phyloP scores from a whole-genome alignment of 2,888 invertebrate genomes.

The Panorpa germanica region DNA sequence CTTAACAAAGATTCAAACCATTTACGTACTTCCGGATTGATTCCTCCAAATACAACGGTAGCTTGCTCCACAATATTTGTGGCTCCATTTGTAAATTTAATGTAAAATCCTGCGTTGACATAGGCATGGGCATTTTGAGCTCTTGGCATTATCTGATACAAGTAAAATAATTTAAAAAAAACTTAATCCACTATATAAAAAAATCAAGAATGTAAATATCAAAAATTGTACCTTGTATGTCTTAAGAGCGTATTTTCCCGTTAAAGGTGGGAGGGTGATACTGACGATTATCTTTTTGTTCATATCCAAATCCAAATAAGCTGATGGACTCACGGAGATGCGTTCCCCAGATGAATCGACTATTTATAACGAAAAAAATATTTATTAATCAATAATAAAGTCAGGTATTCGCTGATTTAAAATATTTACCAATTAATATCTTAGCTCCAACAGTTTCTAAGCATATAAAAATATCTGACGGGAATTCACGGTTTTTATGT shows the following conservation, averaged over 20 bases:
- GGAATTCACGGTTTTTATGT: slow-evolving; percentile 36
- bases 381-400: no score
- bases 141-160: slow-evolving; percentile 44
- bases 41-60: slow-evolving; percentile 38
- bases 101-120: slow-evolving; percentile 53
- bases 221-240: slow-evolving; percentile 20
- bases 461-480: slow-evolving; percentile 39
- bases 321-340: no score
- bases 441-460: slow-evolving; percentile 21
- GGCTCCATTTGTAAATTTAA: slow-evolving; percentile 28
- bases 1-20: no score
- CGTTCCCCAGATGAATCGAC: neutral
- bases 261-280: slow-evolving; percentile 16
- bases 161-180: slow-evolving; percentile 2
- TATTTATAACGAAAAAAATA: no score
- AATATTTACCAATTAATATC: no score
- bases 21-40: slow-evolving; percentile 20
- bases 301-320: slow-evolving; percentile 17
- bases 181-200: neutral
- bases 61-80: slow-evolving; percentile 27
- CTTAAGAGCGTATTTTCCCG: slow-evolving; percentile 17
- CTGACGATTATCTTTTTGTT: slow-evolving; percentile 17
- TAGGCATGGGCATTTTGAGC: slow-evolving; percentile 56
- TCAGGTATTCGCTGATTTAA: no score
- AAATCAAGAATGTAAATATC: neutral